These are phyloP conservation scores for Gymnosoma rotundatum DNA, from an alignment of 2,888 invertebrate genomes.

Conservation along the genomic window DNA sequence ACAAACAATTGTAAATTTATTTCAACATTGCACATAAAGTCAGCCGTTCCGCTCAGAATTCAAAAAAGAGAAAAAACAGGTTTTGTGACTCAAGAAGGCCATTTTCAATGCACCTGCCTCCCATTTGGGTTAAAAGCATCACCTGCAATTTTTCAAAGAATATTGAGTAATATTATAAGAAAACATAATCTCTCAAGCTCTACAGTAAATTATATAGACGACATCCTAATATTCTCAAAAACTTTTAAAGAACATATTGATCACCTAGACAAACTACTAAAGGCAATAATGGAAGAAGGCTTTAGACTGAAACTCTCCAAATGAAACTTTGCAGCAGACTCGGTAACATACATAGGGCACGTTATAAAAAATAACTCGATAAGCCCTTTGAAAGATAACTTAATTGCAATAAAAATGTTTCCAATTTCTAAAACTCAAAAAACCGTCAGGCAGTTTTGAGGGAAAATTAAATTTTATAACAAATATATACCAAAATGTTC, in stretches of 20 bases:
- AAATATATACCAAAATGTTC: conserved; percentile 66
- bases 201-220: conserved; percentile 8
- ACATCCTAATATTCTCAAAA: too few relatives aligned
- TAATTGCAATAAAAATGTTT: conserved; percentile 63
- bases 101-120: conserved; percentile 17
- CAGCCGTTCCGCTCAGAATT: conserved; percentile 35
- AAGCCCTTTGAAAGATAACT: conserved; percentile 52
- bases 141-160: conserved; percentile 28
- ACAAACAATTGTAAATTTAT: too few relatives aligned
- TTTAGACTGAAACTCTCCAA: not conserved
- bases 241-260: not conserved
- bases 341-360: not conserved
- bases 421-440: conserved; percentile 59
- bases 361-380: conserved; percentile 52
- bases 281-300: conserved; percentile 3
- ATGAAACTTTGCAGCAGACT: too few relatives aligned
- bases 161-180: not conserved
- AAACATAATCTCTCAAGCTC: conserved; percentile 8
- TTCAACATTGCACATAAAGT: conserved; percentile 67
- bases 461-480: conserved; percentile 70
- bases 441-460: conserved; percentile 19
- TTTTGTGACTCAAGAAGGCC: conserved; percentile 71
- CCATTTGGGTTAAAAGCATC: conserved; percentile 37
- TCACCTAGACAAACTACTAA: not conserved
- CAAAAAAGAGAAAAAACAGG: conserved; percentile 48